Evolutionary conservation across 2,797 vertebrate genomes (phyloP), one percentile per base, ranked within the genome.

Genomic region (Malacoraja senta): DNA sequence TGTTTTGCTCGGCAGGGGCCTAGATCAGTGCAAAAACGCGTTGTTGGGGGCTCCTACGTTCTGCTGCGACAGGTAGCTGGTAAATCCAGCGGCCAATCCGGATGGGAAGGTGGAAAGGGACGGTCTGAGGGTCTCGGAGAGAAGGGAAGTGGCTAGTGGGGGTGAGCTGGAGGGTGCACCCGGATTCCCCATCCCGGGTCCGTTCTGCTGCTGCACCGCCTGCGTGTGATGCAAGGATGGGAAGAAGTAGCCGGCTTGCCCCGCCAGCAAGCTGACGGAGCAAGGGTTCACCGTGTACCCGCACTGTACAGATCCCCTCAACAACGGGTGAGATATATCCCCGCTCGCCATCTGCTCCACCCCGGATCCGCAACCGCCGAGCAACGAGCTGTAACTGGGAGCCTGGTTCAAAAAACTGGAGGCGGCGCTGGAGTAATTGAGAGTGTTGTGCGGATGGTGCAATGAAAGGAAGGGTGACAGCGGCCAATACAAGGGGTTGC

Each of bases 401-500:
- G 95, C 95, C 93, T 96, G 97, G 93, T 95, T 96, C 65, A 97
- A 93, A 93, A 97, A 97, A 0, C 95, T 96, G 32, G 96, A 63
- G 0, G 97, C 94, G 1, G 96, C 95, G 12, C 96, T 95, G 94
- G 95, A 96, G 94, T 97, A 97, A 94, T 53, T 58, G 68, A 92
- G 90, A 3, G 71, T 63, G 68, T 76, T 76, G 38, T 97, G 96
- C 53, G 96, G 95, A 93, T 96, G 96, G 94, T 97, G 97, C 93
- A 97, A 94, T 2, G 97, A 97, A 0, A 97, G 95, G 38, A 97
- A 96, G 0, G 97, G 97, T 0, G 97, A 97, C 0, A 97, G 95
- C 94, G 97, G 97, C 97, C 97, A 97, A 94, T 97, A 97, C 0
- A 97, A 94, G 91, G 97, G 96, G 95, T 96, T 97, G 93, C 94